Base-by-base conservation (phyloP, 2,113 vertebrate species). In the Agapornis roseicollis region DNA sequence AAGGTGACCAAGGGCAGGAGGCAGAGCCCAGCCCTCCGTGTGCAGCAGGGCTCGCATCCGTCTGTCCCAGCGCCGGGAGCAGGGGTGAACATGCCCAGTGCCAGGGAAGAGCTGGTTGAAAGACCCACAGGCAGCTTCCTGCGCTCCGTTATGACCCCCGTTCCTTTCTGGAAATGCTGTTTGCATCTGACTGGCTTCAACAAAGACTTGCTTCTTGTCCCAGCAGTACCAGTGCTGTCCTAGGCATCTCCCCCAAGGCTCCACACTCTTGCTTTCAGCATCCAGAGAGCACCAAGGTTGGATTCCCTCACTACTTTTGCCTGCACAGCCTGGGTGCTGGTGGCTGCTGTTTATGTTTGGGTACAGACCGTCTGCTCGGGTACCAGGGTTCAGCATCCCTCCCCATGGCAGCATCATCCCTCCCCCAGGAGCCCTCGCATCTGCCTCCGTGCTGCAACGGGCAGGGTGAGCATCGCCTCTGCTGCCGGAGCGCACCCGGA, bases 401-500 rank as follows among this genome's bases (percentile, higher is more conserved):
- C 41, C 22, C 3, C 56, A 3, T 1, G 4, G 71, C 60, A 69
- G 49, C 83, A 13, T 20, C 31, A 0, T 11, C 56, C 28, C 56
- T 9, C 3, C 50, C 77, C 25, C 3, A 9, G 42, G 55, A 25
- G 7, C n/a, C 49, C 76, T 42, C 2, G 9, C 10, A 0, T 37
- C 37, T 22, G 23, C 63, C 85, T 47, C n/a, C 46, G 0, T 23
- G 73, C 90, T 19, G 42, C 17, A 6, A 6, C 23, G 13, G 33
- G 72, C 6, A 5, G 31, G 53, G 64, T 3, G 46, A 65, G 85
- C 10, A 2, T 3, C 76, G 0, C 76, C 80, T 42, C 10, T 3
- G 60, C 76, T 7, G 2, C 74, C 3, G 0, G 31, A 65, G 71
- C 49, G 0, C 12, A 1, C 60, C 3, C 6, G 2, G 80, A 60